Conservation (phyloP, 2,888 invertebrate species). For the Lasioglossum vierecki region DNA sequence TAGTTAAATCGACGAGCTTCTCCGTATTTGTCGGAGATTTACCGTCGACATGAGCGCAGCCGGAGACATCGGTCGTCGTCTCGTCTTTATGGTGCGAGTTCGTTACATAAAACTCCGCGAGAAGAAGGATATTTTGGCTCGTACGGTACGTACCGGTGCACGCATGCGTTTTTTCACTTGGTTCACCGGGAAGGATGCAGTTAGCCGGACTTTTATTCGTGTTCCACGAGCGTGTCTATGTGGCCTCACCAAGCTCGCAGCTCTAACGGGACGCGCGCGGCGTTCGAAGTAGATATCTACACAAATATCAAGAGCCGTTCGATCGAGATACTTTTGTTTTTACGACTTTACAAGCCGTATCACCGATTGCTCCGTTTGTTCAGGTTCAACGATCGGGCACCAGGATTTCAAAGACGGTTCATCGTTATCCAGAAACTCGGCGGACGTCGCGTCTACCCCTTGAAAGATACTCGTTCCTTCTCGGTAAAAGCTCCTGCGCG, state of each 20-base stretch:
- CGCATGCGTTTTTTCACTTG: constrained; percentile 22
- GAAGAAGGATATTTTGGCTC: constrained; percentile 34
- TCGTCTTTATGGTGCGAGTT: constrained; percentile 44
- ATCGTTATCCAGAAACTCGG: constrained; percentile 55
- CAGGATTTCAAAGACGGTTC: constrained; percentile 63
- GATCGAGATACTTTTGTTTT: constrained; percentile 71
- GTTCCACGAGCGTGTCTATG: background rate
- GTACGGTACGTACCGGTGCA: constrained; percentile 7
- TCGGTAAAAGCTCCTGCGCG: constrained; percentile 26
- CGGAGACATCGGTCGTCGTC: constrained; percentile 22
- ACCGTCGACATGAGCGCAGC: constrained; percentile 17
- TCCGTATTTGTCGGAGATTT: constrained; percentile 16
- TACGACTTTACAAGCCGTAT: constrained; percentile 73
- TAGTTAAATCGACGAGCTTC: background rate
- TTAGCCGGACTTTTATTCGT: constrained; percentile 35
- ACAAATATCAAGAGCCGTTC: constrained; percentile 52
- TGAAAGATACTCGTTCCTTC: constrained; percentile 36
- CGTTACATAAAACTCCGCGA: constrained; percentile 20
- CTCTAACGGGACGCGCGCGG: constrained; percentile 2
- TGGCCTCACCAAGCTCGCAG: background rate
- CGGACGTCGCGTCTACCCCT: constrained; percentile 18
- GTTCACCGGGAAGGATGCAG: background rate
- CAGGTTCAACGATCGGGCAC: constrained; percentile 73
- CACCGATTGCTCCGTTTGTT: constrained; percentile 72
- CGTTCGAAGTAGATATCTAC: constrained; percentile 35